These are phyloP conservation scores for Thermophis baileyi DNA, from an alignment of 2,113 vertebrate species.

Conservation along the genomic window DNA sequence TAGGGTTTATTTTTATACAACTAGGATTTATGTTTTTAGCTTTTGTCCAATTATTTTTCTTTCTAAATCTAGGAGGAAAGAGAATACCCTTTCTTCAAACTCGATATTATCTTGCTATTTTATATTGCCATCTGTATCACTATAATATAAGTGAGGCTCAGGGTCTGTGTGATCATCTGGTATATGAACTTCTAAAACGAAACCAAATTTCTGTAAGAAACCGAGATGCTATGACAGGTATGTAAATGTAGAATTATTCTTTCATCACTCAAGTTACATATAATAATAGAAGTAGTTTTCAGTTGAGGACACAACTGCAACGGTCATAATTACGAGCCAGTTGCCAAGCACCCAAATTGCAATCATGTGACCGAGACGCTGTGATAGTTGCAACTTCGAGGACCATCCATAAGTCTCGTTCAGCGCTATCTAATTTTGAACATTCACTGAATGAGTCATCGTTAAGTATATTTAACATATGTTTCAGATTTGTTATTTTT, in stretches of 20 bases:
- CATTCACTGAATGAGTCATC: background rate
- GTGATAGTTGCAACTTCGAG: background rate
- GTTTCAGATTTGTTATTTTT: background rate
- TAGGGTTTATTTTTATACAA: background rate
- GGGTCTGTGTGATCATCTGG: slow-evolving; percentile 87
- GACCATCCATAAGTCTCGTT: background rate
- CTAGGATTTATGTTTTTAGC: background rate
- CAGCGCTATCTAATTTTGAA: background rate
- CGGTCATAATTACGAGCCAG: background rate
- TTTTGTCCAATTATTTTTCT: background rate
- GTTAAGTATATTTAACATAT: background rate
- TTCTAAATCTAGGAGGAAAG: slow-evolving; percentile 68
- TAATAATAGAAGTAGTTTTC: background rate
- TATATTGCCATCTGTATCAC: slow-evolving; percentile 84
- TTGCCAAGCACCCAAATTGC: background rate
- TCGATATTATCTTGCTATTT: slow-evolving; percentile 84
- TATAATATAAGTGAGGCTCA: slow-evolving; percentile 87
- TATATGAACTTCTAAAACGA: slow-evolving; percentile 70
- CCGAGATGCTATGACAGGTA: slow-evolving; percentile 62
- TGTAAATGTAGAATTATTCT: slow-evolving; percentile 16
- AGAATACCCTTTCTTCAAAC: slow-evolving; percentile 77
- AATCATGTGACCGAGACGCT: background rate
- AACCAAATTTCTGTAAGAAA: slow-evolving; percentile 54
- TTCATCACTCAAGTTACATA: background rate
- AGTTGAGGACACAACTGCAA: background rate